Evolutionary conservation across 2,888 invertebrate species (phyloP).

Genomic region (Drosophila subquinaria): DNA sequence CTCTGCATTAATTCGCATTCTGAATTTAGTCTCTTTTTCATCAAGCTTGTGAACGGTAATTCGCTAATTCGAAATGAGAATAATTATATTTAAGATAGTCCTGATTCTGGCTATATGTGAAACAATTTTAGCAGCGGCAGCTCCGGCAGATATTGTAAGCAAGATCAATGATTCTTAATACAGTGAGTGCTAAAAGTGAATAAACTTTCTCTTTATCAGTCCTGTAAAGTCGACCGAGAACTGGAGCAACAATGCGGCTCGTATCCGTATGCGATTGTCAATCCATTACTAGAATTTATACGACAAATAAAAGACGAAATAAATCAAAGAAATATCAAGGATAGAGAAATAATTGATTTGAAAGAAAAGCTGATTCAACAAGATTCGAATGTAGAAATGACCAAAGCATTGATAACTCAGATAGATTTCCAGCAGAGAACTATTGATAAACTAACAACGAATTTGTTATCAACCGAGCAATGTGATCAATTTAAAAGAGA

Average conservation of each 20-base stretch:
- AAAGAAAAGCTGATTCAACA: neutral
- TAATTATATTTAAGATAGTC: neutral
- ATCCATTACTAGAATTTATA: neutral
- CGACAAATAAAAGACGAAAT: neutral
- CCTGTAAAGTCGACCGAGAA: neutral
- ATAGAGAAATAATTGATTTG: neutral
- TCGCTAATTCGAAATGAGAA: neutral
- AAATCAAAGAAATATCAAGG: neutral
- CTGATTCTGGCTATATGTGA: neutral
- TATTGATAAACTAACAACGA: neutral
- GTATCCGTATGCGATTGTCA: neutral
- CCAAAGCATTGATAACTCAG: neutral
- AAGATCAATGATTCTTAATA: neutral
- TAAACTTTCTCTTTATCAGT: neutral
- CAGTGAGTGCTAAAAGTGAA: slow-evolving; percentile 2
- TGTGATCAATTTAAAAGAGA: neutral
- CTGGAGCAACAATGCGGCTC: neutral
- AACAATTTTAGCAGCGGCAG: neutral
- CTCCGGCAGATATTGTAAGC: neutral
- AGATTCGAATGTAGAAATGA: neutral
- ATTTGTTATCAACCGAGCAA: neutral
- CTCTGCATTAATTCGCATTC: neutral
- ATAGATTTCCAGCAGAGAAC: neutral
- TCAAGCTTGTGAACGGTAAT: neutral
- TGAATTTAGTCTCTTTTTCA: neutral